Evolutionary conservation across 2,888 invertebrate genomes (phyloP), one percentile per base, ranked within the genome.

Genomic region (Graphium colonna): DNA sequence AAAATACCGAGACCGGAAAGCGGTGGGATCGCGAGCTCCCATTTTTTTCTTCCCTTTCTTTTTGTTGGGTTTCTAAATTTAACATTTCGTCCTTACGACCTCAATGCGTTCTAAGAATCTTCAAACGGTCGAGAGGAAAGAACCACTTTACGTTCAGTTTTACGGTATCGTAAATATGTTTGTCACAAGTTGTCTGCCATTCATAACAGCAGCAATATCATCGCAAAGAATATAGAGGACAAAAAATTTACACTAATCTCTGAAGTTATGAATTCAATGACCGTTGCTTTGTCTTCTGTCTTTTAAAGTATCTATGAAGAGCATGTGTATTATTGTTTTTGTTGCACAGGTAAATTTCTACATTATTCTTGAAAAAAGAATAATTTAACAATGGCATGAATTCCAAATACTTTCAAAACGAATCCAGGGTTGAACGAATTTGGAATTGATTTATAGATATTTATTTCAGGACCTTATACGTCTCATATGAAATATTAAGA

Each of bases 1-100:
- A 71, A 73, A 71, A 66, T 72, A 62, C 68, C 70, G 71, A 71
- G 71, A 68, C 78, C 84, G 82, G 79, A 82, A 78, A 79, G 71
- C 69, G 70, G 68, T 78, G 71, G 73, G 75, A 54, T 52, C 60
- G 55, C 66, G 65, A 69, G 69, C 68, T 68, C 73, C 69, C 70
- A 71, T 75, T 65, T 79, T 81, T 78, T 80, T 75, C 52, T 33
- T 52, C 50, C 51, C 58, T 61, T 54, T 62, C 69, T 72, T 76
- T 77, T 75, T 73, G 65, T 63, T 64, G 60, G 58, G 59, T 56
- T 59, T 60, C 65, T 58, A 63, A 64, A 65, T 63, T 57, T 68
- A 67, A 63, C 62, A 63, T 64, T 67, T 64, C 57, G 61, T 61
- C 58, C 60, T 66, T 4, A 7, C 31, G 56, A 56, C 57, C 55